Evolutionary conservation across 2,797 vertebrate genomes (phyloP), one percentile per base, ranked within the genome.

Genomic region (Gallinago solitaria): DNA sequence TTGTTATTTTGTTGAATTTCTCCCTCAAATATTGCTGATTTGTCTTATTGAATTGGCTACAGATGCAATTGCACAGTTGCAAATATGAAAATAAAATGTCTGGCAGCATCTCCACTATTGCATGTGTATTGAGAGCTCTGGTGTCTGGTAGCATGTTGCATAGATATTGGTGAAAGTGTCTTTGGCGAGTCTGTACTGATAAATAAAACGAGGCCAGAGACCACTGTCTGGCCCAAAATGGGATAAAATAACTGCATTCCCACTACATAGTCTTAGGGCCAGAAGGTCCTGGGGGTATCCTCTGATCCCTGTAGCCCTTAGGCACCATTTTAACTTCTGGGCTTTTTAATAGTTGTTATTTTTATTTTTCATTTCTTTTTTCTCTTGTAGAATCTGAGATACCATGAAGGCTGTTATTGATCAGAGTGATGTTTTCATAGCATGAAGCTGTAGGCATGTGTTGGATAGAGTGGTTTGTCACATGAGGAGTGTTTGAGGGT

Each of bases 401-500:
- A 32, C 48, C 20, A 14, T 21, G 35, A 80, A 67, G 12, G 19
- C 10, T 77, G 13, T 17, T 83, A 47, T 28, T 41, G 56, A 21
- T 21, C 41, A 28, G 12, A 69, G 12, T 9, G 16, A 37, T 48
- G 16, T n/a, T 93, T 94, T 88, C 35, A 43, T 12, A 39, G 27
- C 15, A 12, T 32, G 67, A 90, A 84, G 21, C 50, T 87, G 47
- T 8, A 5, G 64, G 53, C 82, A 51, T 63, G 15, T 60, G 84
- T 70, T 88, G 33, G 32, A 50, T 53, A 24, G 59, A 83, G 48
- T 60, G 28, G 50, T 45, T 68, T 81, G 65, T 65, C 73, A 59
- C 85, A 35, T 39, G 54, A 85, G 25, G 32, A 86, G 63, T 69
- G 57, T 95, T 95, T 88, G 83, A 94, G 63, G 54, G 59, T 28